A percentile compares a stretch with the other conserved stretches of the same genome.
These are phyloP conservation scores for Eupithecia subfuscata DNA, from an alignment of 2,888 invertebrate species.

Conservation along the genomic window DNA sequence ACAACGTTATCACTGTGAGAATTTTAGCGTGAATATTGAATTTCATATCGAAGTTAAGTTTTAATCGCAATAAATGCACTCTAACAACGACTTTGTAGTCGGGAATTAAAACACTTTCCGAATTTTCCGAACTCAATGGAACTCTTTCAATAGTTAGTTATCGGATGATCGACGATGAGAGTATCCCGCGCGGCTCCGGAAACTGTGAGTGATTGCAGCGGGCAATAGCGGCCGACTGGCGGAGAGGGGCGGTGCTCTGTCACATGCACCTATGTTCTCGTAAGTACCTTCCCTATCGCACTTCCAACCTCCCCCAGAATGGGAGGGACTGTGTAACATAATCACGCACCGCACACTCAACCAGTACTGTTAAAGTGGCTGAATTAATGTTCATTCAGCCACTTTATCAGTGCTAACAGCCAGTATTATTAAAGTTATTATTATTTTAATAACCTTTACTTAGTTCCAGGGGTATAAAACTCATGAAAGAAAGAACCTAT, in stretches of 20 bases:
- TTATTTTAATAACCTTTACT: too few relatives aligned
- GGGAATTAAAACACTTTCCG: neutral
- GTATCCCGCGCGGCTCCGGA: neutral
- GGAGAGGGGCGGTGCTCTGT: neutral
- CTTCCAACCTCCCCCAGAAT: neutral
- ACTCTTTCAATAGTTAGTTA: neutral
- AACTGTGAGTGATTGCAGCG: conserved; percentile 4
- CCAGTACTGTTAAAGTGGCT: neutral
- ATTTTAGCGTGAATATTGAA: neutral
- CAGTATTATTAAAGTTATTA: neutral
- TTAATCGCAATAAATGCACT: neutral
- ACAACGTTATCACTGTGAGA: neutral
- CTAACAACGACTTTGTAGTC: neutral
- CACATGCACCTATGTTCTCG: neutral
- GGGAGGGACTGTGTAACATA: neutral
- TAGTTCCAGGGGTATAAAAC: too few relatives aligned
- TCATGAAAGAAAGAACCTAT: too few relatives aligned
- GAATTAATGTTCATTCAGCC: too few relatives aligned
- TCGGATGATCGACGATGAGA: neutral
- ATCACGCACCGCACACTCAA: neutral
- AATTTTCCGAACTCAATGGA: neutral
- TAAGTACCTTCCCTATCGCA: neutral
- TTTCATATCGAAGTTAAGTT: neutral
- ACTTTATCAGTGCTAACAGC: too few relatives aligned
- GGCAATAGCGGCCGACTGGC: neutral